Conservation (phyloP, 2,797 vertebrate genomes). For the Lepilemur septentrionalis region DNA sequence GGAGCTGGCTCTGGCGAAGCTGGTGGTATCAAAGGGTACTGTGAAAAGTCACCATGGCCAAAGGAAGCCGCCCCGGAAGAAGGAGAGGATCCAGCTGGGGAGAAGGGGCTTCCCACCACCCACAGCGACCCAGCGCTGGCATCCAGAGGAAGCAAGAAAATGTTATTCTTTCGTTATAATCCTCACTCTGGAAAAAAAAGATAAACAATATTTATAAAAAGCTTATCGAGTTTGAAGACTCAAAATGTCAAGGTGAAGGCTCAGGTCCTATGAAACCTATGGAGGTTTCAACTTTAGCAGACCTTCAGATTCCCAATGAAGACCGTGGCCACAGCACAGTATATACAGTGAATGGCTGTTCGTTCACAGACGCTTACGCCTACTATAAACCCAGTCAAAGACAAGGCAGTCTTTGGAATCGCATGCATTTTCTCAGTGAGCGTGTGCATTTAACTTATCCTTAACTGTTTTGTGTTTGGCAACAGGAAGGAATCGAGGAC, state of each 20-base stretch:
- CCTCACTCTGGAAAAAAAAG: background rate
- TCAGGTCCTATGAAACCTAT: no score
- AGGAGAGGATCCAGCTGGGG: background rate
- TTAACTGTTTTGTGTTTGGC: background rate
- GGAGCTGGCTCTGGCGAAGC: background rate
- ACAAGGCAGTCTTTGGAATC: background rate
- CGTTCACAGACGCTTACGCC: background rate
- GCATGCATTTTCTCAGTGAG: background rate
- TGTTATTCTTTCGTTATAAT: background rate
- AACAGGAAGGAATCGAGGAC: background rate
- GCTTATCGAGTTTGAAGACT: background rate
- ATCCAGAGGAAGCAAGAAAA: background rate
- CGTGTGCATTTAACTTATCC: background rate
- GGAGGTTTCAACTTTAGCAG: background rate
- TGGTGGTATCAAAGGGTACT: no score
- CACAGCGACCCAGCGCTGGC: background rate
- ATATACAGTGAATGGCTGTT: fast-evolving
- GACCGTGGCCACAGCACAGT: background rate
- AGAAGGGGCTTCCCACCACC: fast-evolving
- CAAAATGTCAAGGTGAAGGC: background rate
- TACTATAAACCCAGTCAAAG: background rate
- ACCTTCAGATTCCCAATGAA: background rate
- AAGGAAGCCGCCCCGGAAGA: background rate
- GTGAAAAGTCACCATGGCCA: background rate
- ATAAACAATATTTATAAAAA: background rate